phyloP scores from a whole-genome alignment of 2,113 vertebrate genomes.

The Cinclus cinclus region DNA sequence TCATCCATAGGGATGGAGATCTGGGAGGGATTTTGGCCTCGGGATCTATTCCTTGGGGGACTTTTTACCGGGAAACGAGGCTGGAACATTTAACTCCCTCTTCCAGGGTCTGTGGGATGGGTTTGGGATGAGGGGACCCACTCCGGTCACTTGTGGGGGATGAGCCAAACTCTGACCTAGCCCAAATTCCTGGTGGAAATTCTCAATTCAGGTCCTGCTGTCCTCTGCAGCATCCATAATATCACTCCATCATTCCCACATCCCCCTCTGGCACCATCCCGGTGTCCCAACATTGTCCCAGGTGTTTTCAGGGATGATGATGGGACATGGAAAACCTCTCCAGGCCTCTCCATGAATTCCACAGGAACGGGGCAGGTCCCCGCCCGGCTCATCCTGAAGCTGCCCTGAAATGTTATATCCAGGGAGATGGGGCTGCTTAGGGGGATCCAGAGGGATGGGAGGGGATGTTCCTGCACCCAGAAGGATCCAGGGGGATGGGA shows the following conservation, averaged over 20 bases:
- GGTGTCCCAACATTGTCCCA: accelerated
- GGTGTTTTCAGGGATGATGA: background rate
- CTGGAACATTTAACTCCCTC: background rate
- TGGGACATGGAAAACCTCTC: accelerated
- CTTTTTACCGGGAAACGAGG: background rate
- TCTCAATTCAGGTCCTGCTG: accelerated
- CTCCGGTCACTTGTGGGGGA: background rate
- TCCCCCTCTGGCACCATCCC: background rate
- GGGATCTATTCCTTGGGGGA: background rate
- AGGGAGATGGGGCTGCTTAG: background rate
- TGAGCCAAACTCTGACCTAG: background rate
- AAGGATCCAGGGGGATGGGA: background rate
- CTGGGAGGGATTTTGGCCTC: background rate
- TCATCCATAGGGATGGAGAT: background rate
- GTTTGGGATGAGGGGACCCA: background rate
- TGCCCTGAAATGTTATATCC: background rate
- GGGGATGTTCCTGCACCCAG: background rate
- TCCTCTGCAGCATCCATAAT: background rate
- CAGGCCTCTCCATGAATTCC: background rate
- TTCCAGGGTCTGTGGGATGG: background rate
- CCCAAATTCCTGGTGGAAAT: background rate
- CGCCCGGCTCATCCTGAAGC: background rate
- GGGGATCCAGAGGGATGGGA: background rate
- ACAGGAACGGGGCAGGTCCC: background rate
- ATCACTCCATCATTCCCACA: background rate